A percentile compares a stretch with the other conserved stretches of the same genome.
Conservation (phyloP, 37 sponge, comb jelly and placozoan species). For the Hexactinellida sp. region DNA sequence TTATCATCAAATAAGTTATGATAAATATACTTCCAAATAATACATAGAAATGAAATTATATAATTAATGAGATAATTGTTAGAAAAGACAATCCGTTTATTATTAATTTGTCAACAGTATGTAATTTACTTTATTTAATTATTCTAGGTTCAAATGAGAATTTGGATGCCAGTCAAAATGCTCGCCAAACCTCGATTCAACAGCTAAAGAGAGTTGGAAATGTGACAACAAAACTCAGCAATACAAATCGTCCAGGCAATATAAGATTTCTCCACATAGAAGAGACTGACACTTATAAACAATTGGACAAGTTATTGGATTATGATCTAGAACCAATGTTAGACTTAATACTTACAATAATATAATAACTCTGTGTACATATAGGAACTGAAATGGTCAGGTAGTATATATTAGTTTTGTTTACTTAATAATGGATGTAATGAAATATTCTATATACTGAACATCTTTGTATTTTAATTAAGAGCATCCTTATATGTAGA, state of each 20-base stretch:
- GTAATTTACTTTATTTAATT: no score
- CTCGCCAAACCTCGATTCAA: not conserved
- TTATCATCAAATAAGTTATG: no score
- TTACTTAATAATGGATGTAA: no score
- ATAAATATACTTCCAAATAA: not conserved
- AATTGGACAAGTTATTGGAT: not conserved
- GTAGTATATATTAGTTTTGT: no score
- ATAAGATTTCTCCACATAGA: not conserved
- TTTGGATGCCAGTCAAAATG: not conserved
- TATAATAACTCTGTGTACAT: not conserved
- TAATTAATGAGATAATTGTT: no score
- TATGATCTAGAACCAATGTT: not conserved
- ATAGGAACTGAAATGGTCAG: not conserved
- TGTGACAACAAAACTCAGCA: not conserved
- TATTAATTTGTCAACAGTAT: no score
- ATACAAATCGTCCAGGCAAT: not conserved
- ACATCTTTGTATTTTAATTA: no score
- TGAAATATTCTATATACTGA: no score
- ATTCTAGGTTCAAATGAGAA: slow-evolving; percentile 9
- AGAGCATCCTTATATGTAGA: no score
- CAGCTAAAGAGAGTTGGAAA: not conserved
- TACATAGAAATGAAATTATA: not conserved
- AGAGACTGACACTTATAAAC: not conserved
- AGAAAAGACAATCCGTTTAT: no score
- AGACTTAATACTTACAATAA: not conserved